These are phyloP conservation scores for Megathymus violae DNA, from an alignment of 1,140 invertebrate genomes.

Conservation along the genomic window DNA sequence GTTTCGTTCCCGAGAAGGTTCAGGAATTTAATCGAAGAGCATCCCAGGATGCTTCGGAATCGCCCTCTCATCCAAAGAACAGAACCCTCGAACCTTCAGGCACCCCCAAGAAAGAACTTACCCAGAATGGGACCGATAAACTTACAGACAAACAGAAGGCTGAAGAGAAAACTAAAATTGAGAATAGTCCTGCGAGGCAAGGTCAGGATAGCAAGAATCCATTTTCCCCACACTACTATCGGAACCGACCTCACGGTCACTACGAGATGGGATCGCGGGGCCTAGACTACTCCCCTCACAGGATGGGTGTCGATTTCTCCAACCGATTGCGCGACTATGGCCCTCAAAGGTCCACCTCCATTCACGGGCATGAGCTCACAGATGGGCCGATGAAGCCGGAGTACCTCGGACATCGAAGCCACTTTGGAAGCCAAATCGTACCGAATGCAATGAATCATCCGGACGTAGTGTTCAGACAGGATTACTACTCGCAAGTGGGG, in stretches of 20 bases:
- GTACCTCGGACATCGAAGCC: constrained; percentile 63
- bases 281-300: constrained; percentile 78
- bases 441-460: constrained; percentile 73
- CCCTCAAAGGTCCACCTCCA: constrained; percentile 77
- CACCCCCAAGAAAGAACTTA: constrained; percentile 61
- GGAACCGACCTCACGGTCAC: constrained; percentile 68
- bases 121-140: constrained; percentile 59
- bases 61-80: constrained; percentile 43
- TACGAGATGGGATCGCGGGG: constrained; percentile 81
- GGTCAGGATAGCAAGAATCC: constrained; percentile 68
- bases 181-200: constrained; percentile 46
- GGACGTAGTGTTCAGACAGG: constrained; percentile 79
- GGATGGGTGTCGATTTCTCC: constrained; percentile 71
- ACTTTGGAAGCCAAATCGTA: constrained; percentile 72
- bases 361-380: constrained; percentile 79
- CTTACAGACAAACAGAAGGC: constrained; percentile 52
- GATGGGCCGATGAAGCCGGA: constrained; percentile 74
- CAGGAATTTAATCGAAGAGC: constrained; percentile 76
- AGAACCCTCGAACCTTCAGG: constrained; percentile 39
- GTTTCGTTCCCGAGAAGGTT: constrained; percentile 77
- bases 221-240: constrained; percentile 70
- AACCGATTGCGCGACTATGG: constrained; percentile 69
- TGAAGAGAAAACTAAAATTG: constrained; percentile 39
- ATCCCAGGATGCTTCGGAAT: constrained; percentile 63
- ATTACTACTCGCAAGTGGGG: constrained; percentile 73